Percentiles rank a stretch among this genome's conserved stretches.
These are phyloP conservation scores for Aplodontia rufa DNA, from an alignment of 2,113 vertebrate genomes.

Conservation along the genomic window DNA sequence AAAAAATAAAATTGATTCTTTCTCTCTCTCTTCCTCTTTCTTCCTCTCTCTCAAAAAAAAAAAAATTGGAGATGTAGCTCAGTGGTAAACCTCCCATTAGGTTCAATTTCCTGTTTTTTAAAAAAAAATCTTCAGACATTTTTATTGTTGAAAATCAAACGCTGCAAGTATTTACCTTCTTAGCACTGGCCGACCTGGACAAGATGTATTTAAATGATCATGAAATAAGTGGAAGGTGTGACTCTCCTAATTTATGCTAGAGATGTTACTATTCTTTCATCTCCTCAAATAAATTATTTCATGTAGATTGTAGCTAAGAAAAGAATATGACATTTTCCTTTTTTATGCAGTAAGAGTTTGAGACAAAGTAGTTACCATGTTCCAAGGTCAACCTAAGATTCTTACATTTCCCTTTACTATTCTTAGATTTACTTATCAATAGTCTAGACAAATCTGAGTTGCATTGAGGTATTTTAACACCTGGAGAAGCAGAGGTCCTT, in stretches of 20 bases:
- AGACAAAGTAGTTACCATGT: neutral
- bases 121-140: neutral
- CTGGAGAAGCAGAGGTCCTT: neutral
- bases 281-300: slow-evolving; percentile 24
- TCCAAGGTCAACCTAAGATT: neutral
- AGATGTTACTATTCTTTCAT: neutral
- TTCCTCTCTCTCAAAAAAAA: too few relatives aligned
- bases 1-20: too few relatives aligned
- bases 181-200: neutral
- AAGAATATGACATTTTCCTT: neutral
- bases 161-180: neutral
- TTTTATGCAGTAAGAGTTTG: slow-evolving; percentile 13
- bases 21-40: too few relatives aligned
- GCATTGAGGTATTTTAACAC: neutral
- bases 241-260: neutral
- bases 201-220: slow-evolving; percentile 8
- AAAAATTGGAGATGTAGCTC: too few relatives aligned
- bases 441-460: slow-evolving; percentile 8
- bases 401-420: neutral
- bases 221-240: neutral
- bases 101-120: too few relatives aligned
- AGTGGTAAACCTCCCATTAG: too few relatives aligned
- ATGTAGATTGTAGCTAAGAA: neutral
- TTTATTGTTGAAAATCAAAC: slow-evolving; percentile 26
- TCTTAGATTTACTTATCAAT: slow-evolving; percentile 14